phyloP scores from a whole-genome alignment of 2,113 vertebrate genomes.

The Scophthalmus maximus region DNA sequence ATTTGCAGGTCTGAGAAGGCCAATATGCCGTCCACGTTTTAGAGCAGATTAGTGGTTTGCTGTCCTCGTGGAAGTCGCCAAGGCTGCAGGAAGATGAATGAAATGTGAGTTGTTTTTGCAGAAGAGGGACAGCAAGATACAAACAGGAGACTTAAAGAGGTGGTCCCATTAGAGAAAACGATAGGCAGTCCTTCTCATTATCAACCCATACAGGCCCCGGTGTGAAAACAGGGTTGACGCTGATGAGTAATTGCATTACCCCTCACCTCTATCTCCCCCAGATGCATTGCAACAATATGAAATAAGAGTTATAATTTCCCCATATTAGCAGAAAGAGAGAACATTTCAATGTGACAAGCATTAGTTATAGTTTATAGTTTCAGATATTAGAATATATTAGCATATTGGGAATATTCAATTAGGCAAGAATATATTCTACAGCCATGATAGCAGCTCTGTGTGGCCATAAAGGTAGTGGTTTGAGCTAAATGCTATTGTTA shows the following conservation, averaged over 20 bases:
- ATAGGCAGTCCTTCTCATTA: conserved; percentile 64
- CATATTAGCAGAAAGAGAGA: conserved; percentile 8
- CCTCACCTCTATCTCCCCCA: conserved; percentile 46
- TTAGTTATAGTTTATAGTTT: not conserved
- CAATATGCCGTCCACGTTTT: conserved; percentile 43
- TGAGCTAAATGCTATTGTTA: not conserved
- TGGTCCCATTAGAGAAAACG: conserved; percentile 67
- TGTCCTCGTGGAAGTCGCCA: conserved; percentile 54
- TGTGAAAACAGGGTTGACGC: conserved; percentile 61
- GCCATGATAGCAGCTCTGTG: not conserved
- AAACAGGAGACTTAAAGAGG: conserved; percentile 54
- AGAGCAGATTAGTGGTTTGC: conserved; percentile 60
- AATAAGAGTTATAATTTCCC: not conserved
- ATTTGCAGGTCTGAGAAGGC: conserved; percentile 18
- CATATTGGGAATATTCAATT: not conserved
- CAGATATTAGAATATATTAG: no score
- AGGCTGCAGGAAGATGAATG: conserved; percentile 64
- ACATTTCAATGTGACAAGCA: not conserved
- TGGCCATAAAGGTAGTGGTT: not conserved
- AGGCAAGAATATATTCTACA: not conserved
- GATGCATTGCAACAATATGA: conserved; percentile 27
- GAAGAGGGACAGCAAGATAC: conserved; percentile 29
- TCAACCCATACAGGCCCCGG: conserved; percentile 54
- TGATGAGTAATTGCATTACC: conserved; percentile 67
- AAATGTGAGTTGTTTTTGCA: conserved; percentile 60